phyloP scores from a whole-genome alignment of 2,113 vertebrate genomes.

The Esox niger region DNA sequence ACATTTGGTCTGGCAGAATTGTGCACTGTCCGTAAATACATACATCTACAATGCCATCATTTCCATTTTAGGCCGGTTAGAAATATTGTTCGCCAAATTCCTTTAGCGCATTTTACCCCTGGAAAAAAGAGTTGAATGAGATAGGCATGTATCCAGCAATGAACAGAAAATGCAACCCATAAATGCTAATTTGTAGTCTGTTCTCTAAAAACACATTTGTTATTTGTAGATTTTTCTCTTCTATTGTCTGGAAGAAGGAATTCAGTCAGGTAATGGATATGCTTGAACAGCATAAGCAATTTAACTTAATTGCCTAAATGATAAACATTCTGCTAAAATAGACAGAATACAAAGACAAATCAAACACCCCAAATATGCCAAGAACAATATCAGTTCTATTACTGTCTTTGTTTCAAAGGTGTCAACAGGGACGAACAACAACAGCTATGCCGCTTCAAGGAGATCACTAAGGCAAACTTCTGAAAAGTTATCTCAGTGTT shows the following conservation, averaged over 20 bases:
- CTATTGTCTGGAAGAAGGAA: no score
- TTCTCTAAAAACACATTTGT: background rate
- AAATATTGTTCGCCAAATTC: no score
- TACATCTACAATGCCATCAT: constrained; percentile 38
- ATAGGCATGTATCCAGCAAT: background rate
- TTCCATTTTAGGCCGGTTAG: constrained; percentile 32
- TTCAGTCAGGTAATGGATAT: no score
- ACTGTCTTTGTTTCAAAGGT: no score
- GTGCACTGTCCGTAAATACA: constrained; percentile 42
- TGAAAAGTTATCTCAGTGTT: constrained; percentile 31
- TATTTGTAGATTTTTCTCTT: background rate
- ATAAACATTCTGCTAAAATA: no score
- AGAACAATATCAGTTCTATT: no score
- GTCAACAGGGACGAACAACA: no score
- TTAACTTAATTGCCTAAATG: no score
- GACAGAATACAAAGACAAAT: no score
- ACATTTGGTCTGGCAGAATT: constrained; percentile 14
- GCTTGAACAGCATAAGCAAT: no score
- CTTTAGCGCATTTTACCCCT: constrained; percentile 36
- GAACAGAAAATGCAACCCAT: background rate
- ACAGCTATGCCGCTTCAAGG: no score
- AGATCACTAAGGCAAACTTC: constrained; percentile 44
- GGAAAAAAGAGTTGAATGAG: constrained; percentile 2
- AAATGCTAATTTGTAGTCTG: background rate
- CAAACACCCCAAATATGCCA: no score